Evolutionary conservation across 1,140 invertebrate species (phyloP), one percentile per base, ranked within the genome.

Genomic region (Fopius arisanus): DNA sequence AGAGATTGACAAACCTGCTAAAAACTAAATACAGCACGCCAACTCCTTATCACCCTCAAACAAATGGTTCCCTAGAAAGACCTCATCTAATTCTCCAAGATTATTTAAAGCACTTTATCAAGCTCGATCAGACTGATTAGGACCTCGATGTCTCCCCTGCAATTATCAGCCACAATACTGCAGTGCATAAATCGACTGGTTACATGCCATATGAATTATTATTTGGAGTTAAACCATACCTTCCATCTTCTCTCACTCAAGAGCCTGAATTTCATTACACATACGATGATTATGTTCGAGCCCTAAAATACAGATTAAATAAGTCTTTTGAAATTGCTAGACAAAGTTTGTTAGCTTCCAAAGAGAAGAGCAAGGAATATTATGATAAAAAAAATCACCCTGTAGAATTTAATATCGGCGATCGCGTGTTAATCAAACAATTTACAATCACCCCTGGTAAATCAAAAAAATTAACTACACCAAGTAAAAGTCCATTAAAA

Each of bases 111-210:
- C 72, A 78, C 69, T 83, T 79, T 48, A 69, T 75, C 6, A 51
- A 77, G 7, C 48, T 75, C 7, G 78, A 68, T 43, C 66, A 82
- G 33, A 67, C 31, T 7, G 75, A 86, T 73, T 89, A 84, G 86
- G 80, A 86, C 59, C 26, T 75, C n/a, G 79, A 72, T 65, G n/a
- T 85, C 1, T 75, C 72, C 6, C 75, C 70, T 51, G 77, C 79
- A 4, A 37, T 37, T 4, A 6, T 37, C 33, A 37, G 33, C 12
- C 33, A 37, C 12, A 37, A 37, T 37, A n/a, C 28, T 10, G 72
- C 78, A 26, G 21, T 66, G 19, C 83, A 88, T 62, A 68, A 37
- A 21, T 33, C 76, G 0, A 85, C 84, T 5, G 75, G 78, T 1
- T 78, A 73, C 10, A 74, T 59, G 14, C 76, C 75, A 19, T 78